Evolutionary conservation across 2,888 invertebrate genomes (phyloP).

Genomic region (Drosophila cyrtoloma): DNA sequence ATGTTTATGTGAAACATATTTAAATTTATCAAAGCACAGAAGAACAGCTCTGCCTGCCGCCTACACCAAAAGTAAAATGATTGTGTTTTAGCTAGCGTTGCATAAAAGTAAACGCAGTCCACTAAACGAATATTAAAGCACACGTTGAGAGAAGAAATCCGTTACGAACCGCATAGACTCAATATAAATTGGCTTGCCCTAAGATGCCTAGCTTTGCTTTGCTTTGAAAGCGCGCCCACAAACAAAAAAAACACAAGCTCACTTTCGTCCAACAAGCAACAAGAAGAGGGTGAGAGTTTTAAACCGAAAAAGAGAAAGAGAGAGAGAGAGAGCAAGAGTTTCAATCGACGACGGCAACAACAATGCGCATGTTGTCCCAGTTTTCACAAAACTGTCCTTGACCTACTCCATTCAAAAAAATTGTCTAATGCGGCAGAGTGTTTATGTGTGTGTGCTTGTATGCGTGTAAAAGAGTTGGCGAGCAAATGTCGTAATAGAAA

Average conservation of each 20-base stretch:
- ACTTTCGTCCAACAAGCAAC: conserved; percentile 15
- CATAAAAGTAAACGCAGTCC: not conserved
- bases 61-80: not conserved
- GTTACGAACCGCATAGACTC: conserved; percentile 32
- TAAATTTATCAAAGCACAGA: not conserved
- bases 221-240: conserved; percentile 44
- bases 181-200: conserved; percentile 59
- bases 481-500: conserved; percentile 79
- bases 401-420: conserved; percentile 85
- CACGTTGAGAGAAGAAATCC: conserved; percentile 9
- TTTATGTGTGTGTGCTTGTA: conserved; percentile 29
- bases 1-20: not conserved
- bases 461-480: conserved; percentile 51
- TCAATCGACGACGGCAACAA: conserved; percentile 61
- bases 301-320: conserved; percentile 32
- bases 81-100: not conserved
- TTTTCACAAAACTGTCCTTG: conserved; percentile 85
- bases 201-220: conserved; percentile 36
- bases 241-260: conserved; percentile 23
- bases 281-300: conserved; percentile 53
- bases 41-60: not conserved
- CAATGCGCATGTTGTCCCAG: conserved; percentile 82
- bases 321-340: conserved; percentile 47
- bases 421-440: conserved; percentile 73
- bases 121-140: not conserved